Evolutionary conservation across 1,140 invertebrate genomes (phyloP).

Genomic region (Microplitis demolitor): DNA sequence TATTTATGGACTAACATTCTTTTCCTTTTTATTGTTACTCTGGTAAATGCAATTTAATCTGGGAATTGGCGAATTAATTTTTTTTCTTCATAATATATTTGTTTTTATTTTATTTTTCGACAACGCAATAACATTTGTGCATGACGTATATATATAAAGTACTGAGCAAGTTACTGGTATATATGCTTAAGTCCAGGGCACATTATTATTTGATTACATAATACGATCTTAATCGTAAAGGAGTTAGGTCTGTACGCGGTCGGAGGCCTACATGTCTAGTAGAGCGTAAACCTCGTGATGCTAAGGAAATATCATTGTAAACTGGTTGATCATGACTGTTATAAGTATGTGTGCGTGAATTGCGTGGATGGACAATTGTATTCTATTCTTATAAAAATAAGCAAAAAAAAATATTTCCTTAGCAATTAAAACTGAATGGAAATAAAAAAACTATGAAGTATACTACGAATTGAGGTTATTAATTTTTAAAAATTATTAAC

Average conservation of each 20-base stretch:
- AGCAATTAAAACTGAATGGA: too few species aligned
- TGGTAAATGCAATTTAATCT: neutral
- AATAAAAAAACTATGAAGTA: too few species aligned
- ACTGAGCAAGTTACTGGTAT: neutral
- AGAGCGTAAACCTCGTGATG: conserved; percentile 38
- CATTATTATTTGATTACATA: conserved; percentile 45
- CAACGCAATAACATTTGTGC: conserved; percentile 1
- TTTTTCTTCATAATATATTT: neutral
- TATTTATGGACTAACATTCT: neutral
- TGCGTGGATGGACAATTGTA: neutral
- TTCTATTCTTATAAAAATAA: neutral
- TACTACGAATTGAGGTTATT: too few species aligned
- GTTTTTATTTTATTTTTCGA: neutral
- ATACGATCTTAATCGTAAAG: conserved; percentile 42
- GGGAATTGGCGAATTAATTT: neutral
- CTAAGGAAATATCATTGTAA: conserved; percentile 35
- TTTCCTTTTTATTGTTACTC: neutral
- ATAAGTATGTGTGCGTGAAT: neutral
- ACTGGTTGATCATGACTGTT: neutral
- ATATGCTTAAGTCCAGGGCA: conserved; percentile 13
- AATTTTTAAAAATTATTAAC: too few species aligned
- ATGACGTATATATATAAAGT: conserved; percentile 4
- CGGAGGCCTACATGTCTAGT: conserved; percentile 38
- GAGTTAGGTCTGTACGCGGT: conserved; percentile 22
- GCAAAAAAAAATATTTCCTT: too few species aligned